A percentile compares a stretch with the other conserved stretches of the same genome.
phyloP scores from a whole-genome alignment of 2,888 invertebrate genomes.

The Bimastos eiseni region DNA sequence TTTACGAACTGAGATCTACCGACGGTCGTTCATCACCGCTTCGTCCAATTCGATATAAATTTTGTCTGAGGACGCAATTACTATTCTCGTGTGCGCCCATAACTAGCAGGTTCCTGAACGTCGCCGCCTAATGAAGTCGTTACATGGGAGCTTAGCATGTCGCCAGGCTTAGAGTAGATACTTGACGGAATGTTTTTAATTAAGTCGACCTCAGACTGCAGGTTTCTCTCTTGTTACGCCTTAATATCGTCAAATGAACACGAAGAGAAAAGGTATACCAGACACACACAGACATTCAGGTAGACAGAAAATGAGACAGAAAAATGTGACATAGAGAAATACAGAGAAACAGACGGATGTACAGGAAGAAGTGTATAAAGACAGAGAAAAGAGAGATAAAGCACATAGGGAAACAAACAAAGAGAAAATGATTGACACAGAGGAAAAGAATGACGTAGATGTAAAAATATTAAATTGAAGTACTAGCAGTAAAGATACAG shows the following conservation, averaged over 20 bases:
- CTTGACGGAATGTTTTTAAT: slow-evolving; percentile 9
- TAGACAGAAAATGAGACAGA: background rate
- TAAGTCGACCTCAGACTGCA: background rate
- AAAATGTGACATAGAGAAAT: background rate
- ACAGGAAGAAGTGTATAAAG: background rate
- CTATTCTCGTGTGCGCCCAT: background rate
- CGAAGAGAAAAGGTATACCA: background rate
- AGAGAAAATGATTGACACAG: background rate
- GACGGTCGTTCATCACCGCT: background rate
- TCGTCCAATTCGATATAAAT: slow-evolving; percentile 13
- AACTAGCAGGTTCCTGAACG: too few species aligned
- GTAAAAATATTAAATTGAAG: background rate
- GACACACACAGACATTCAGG: background rate
- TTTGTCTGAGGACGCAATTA: background rate
- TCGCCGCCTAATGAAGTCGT: slow-evolving; percentile 13
- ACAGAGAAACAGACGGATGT: background rate
- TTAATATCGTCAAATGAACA: too few species aligned
- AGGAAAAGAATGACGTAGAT: background rate
- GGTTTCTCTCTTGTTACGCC: background rate
- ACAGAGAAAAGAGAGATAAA: background rate
- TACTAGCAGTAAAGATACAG: background rate
- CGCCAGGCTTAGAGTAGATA: background rate
- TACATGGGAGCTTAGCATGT: background rate
- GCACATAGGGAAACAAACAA: background rate
- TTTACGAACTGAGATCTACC: background rate